phyloP scores from a whole-genome alignment of 2,113 vertebrate genomes.

The Mola mola region DNA sequence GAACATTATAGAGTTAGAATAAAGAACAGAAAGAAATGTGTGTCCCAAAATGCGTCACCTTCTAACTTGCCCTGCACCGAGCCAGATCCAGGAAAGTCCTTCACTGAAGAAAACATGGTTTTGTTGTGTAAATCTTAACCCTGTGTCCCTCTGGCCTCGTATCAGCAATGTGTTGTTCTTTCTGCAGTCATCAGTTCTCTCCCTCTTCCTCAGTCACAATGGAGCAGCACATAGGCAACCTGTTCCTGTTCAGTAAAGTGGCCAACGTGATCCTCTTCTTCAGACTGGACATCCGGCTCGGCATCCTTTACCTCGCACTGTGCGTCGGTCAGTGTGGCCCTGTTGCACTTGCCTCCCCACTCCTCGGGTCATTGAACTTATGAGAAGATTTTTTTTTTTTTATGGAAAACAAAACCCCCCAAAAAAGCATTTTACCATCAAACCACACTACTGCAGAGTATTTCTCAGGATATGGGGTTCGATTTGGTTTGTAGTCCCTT shows the following conservation, averaged over 20 bases:
- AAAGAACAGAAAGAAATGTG: no score
- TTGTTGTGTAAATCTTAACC: slow-evolving; percentile 59
- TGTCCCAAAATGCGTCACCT: no score
- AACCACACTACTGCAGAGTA: no score
- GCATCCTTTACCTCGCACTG: slow-evolving; percentile 89
- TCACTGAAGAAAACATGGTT: slow-evolving; percentile 8
- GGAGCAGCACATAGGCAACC: slow-evolving; percentile 94
- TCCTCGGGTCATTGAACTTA: not conserved
- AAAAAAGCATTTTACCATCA: no score
- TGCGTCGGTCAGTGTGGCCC: slow-evolving; percentile 88
- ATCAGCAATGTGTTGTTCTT: not conserved
- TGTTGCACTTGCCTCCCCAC: not conserved
- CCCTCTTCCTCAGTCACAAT: slow-evolving; percentile 80
- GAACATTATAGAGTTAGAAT: no score
- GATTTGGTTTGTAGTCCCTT: no score
- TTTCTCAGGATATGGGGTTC: no score
- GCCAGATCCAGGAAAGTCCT: slow-evolving; percentile 22
- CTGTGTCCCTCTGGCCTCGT: slow-evolving; percentile 49
- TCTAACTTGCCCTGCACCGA: not conserved
- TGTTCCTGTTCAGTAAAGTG: slow-evolving; percentile 98
- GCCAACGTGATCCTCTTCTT: slow-evolving; percentile 95
- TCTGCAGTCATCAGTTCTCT: slow-evolving; percentile 7
- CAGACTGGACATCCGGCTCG: slow-evolving; percentile 92
- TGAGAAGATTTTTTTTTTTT: not conserved
- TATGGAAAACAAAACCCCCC: no score